Conservation (phyloP, 1,140 invertebrate species). For the Pseudomyrmex flavicornis region DNA sequence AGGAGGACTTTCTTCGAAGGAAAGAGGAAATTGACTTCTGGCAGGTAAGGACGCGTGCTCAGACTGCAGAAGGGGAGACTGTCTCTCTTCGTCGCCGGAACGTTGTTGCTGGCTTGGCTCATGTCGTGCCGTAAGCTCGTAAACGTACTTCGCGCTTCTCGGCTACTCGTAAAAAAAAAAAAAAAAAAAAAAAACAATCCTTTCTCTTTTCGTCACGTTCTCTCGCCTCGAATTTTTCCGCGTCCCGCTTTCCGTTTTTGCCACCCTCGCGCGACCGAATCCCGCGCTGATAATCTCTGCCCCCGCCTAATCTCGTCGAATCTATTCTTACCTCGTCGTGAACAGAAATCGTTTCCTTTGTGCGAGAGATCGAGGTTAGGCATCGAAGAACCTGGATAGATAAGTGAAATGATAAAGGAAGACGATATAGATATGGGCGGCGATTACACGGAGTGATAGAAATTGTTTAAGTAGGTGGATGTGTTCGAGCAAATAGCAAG, state of each 20-base stretch:
- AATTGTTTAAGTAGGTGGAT: conserved; percentile 3
- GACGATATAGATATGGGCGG: conserved; percentile 11
- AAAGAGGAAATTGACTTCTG: conserved; percentile 80
- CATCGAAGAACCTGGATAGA: conserved; percentile 16
- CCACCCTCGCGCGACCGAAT: conserved; percentile 21
- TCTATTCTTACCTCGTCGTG: conserved; percentile 8
- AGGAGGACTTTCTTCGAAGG: conserved; percentile 38
- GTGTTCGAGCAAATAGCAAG: not conserved
- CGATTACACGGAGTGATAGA: not conserved
- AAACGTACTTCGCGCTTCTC: conserved; percentile 63
- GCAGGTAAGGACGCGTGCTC: conserved; percentile 76
- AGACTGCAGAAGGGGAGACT: conserved; percentile 66
- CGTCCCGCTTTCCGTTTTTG: not conserved
- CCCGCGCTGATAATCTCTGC: conserved; percentile 24
- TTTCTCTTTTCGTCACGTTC: conserved; percentile 10
- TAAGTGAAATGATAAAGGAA: conserved; percentile 37
- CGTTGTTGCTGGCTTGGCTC: conserved; percentile 19
- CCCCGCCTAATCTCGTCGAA: conserved; percentile 56
- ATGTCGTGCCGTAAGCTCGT: conserved; percentile 71
- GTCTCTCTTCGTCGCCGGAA: conserved; percentile 3
- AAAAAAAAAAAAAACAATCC: too few relatives aligned
- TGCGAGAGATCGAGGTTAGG: conserved; percentile 4
- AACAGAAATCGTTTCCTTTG: conserved; percentile 48
- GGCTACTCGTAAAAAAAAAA: conserved; percentile 61
- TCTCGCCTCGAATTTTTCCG: not conserved